These are phyloP conservation scores for Drosophila bipectinata DNA, from an alignment of 1,140 invertebrate genomes.

Conservation along the genomic window DNA sequence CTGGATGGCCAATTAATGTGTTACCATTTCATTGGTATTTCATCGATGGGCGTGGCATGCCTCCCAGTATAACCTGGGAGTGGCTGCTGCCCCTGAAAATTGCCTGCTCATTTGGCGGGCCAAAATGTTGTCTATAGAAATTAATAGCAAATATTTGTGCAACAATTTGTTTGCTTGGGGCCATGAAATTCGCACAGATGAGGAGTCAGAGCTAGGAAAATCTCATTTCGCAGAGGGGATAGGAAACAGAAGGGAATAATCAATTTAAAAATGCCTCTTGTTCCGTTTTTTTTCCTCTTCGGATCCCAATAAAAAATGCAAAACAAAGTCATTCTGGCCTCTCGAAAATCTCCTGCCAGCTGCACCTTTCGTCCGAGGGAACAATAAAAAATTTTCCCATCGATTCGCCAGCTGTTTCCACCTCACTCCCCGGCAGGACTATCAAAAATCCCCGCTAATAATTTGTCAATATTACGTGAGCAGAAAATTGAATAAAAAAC, in stretches of 20 bases:
- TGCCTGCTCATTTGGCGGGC: constrained; percentile 37
- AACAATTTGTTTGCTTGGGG: constrained; percentile 73
- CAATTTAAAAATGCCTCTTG: constrained; percentile 68
- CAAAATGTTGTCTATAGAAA: constrained; percentile 71
- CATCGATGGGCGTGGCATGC: constrained; percentile 13
- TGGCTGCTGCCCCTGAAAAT: neutral
- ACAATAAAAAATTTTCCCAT: constrained; percentile 50
- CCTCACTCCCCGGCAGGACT: constrained; percentile 10
- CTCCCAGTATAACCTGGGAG: neutral
- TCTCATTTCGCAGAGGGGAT: constrained; percentile 27
- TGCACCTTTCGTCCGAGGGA: constrained; percentile 57
- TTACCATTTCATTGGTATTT: constrained; percentile 69
- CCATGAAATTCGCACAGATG: constrained; percentile 24
- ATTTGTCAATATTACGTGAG: constrained; percentile 84
- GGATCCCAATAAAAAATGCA: constrained; percentile 61
- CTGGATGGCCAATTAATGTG: constrained; percentile 66
- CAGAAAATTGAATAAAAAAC: constrained; percentile 83
- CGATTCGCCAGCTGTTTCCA: constrained; percentile 54
- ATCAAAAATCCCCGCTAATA: constrained; percentile 81
- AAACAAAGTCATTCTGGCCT: constrained; percentile 57
- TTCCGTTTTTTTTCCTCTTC: constrained; percentile 20
- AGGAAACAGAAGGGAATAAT: constrained; percentile 42
- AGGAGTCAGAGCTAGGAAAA: constrained; percentile 5
- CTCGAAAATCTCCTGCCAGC: constrained; percentile 51
- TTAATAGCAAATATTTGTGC: constrained; percentile 78